These are phyloP conservation scores for Adineta ricciae DNA, from an alignment of 2,888 invertebrate genomes.

Conservation along the genomic window DNA sequence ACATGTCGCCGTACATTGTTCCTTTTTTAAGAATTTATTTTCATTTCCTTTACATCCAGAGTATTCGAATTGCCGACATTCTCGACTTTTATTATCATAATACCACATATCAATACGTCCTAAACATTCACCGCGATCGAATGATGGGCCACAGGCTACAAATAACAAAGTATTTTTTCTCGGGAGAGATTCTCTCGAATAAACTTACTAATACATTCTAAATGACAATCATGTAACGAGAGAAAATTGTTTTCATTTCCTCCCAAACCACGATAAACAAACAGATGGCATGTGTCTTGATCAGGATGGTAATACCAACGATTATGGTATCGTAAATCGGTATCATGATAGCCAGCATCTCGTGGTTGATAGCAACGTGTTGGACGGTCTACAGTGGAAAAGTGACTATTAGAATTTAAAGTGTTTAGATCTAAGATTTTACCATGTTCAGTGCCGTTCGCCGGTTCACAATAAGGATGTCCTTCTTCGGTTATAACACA, in stretches of 20 bases:
- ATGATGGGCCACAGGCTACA: neutral
- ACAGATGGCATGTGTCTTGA: slow-evolving; percentile 16
- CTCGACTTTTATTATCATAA: neutral
- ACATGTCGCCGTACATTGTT: slow-evolving; percentile 1
- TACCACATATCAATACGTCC: neutral
- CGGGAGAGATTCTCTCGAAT: too few species aligned
- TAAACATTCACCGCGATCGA: neutral
- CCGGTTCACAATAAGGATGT: neutral
- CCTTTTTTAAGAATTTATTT: neutral
- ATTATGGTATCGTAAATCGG: neutral
- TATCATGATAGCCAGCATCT: neutral
- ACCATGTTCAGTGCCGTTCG: neutral
- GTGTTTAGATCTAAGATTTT: neutral
- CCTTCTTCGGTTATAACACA: neutral
- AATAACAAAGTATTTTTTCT: neutral
- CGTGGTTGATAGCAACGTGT: neutral
- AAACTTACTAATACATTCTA: slow-evolving; percentile 13
- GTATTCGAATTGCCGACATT: neutral
- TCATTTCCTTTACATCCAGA: slow-evolving; percentile 19
- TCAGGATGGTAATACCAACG: slow-evolving; percentile 18
- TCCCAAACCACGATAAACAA: slow-evolving; percentile 10
- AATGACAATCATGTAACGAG: neutral
- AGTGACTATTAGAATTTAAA: too few species aligned
- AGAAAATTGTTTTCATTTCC: slow-evolving; percentile 20
- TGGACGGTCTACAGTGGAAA: neutral